A percentile compares a stretch with the other conserved stretches of the same genome.
phyloP scores from a whole-genome alignment of 2,888 invertebrate genomes.

The Chalcosyrphus nemorum region DNA sequence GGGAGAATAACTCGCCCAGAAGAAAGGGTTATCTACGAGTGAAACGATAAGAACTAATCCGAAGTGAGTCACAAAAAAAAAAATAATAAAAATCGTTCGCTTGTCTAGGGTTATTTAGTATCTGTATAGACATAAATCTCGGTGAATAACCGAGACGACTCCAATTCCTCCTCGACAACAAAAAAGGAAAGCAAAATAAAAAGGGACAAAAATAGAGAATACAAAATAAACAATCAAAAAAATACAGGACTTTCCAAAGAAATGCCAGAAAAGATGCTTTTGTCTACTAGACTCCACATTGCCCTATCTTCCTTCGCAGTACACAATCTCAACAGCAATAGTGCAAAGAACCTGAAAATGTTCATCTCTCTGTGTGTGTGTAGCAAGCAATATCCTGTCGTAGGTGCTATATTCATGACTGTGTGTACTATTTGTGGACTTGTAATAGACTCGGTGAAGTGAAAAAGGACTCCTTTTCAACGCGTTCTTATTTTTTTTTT shows the following conservation, averaged over 20 bases:
- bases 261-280: conserved; percentile 70
- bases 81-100: neutral
- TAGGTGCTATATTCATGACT: too few species aligned
- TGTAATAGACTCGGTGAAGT: conserved; percentile 43
- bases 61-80: too few species aligned
- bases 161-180: conserved; percentile 20
- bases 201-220: neutral
- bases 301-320: neutral
- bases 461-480: conserved; percentile 21
- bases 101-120: conserved; percentile 32
- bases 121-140: conserved; percentile 54
- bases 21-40: neutral
- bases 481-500: neutral
- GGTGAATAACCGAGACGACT: conserved; percentile 70
- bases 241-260: conserved; percentile 58
- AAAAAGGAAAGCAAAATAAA: neutral
- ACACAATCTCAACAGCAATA: conserved; percentile 52
- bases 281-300: conserved; percentile 40
- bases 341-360: conserved; percentile 64
- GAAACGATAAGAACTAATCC: neutral
- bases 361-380: neutral
- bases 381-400: neutral
- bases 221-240: conserved; percentile 38
- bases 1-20: neutral
- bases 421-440: neutral